Evolutionary conservation across 2,888 invertebrate species (phyloP).

Genomic region (Julus scandinavius): DNA sequence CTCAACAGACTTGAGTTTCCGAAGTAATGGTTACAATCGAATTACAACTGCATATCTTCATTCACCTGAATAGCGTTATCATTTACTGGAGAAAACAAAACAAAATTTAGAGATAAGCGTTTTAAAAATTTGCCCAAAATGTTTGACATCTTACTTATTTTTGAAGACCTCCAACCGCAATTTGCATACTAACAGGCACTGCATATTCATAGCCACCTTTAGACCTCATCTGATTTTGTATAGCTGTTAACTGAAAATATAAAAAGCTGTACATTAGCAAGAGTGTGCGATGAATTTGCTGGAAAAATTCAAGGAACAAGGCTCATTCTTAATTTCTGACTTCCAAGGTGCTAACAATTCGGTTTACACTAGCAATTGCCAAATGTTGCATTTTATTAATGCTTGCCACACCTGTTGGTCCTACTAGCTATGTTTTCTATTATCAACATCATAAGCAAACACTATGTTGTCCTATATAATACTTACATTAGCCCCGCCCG

Average conservation of each 20-base stretch:
- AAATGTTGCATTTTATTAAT: no score
- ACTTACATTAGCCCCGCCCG: slow-evolving; percentile 68
- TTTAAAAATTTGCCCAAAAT: neutral
- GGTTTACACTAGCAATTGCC: no score
- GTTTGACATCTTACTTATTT: neutral
- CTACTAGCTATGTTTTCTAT: no score
- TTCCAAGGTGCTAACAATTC: no score
- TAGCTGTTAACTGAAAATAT: slow-evolving; percentile 77
- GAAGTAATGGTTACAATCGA: neutral
- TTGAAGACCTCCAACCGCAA: slow-evolving; percentile 57
- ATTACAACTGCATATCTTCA: neutral
- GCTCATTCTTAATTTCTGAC: no score
- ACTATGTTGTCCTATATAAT: neutral
- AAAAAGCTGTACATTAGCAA: no score
- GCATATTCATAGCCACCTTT: slow-evolving; percentile 92
- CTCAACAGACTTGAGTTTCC: neutral
- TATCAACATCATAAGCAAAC: neutral
- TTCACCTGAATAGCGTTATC: neutral
- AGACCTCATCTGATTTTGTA: slow-evolving; percentile 95
- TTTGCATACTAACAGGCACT: slow-evolving; percentile 61
- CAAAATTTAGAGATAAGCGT: neutral
- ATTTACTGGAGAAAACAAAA: neutral
- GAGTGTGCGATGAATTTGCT: no score
- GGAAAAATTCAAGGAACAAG: no score
- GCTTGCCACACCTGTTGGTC: no score